Evolutionary conservation across 2,888 invertebrate species (phyloP), one percentile per base, ranked within the genome.

Genomic region (Phortica magna): DNA sequence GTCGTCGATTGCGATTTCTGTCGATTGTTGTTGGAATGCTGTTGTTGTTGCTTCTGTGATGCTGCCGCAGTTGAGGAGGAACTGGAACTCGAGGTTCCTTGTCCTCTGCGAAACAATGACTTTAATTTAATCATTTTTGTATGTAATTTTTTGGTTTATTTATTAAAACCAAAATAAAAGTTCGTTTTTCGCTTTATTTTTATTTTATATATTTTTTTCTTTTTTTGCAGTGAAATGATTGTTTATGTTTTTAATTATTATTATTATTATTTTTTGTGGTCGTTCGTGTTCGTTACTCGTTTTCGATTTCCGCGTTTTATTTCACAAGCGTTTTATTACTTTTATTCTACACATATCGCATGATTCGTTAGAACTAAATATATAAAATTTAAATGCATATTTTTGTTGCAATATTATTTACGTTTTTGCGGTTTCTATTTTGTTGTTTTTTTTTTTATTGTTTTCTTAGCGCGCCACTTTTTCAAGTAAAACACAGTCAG

Each of bases 61-160:
- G 82, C 59, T 82, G 88, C 76, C 86, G 74, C 67, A 41, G 87
- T 85, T 73, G 86, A 88, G 81, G 88, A 90, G 55, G 90, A 53
- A 70, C 53, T 89, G 68, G 90, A 91, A 84, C 90, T 90, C 78
- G 92, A 91, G 81, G 90, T 93, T 89, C 93, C 94, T 91, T 95
- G 95, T 90, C 96, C 96, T 95, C 96, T 96, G 93, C 96, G 96
- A 94, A 97, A 97, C 92, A 97, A 95, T 90, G 96, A 96, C 94
- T 96, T 96, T 93, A 97, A 95, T 94, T 96, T 97, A 95, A 96
- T 96, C 96, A 96, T 84, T 83, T 84, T 89, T 42, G 74, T 77
- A 80, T 82, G 82, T 82, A 80, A n/a, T n/a, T 80, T 84, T 80
- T 80, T 84, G 79, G 77, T 72, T 82, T 80, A 82, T 83, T 83